Percentiles rank a stretch among this genome's conserved stretches.
Evolutionary conservation across 2,888 invertebrate species (phyloP).

Genomic region (Nephrotoma appendiculata): DNA sequence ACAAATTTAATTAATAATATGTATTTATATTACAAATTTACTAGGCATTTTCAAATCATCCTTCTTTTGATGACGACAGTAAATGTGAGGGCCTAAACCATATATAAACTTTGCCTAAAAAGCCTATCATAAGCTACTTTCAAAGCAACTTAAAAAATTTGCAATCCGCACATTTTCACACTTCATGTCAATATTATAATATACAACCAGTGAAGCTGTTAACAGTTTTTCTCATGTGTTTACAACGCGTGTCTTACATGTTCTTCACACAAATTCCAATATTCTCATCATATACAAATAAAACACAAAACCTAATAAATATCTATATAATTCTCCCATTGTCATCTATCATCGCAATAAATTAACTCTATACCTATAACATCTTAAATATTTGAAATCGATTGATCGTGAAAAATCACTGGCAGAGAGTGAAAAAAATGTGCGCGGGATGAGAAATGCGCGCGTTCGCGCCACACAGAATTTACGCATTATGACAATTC

Average conservation of each 20-base stretch:
- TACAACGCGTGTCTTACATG: neutral
- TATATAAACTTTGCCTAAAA: no score
- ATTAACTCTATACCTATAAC: neutral
- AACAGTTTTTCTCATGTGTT: neutral
- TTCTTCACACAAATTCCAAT: neutral
- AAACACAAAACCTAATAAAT: neutral
- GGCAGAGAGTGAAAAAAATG: neutral
- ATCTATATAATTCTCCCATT: neutral
- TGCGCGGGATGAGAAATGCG: neutral
- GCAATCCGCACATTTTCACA: neutral
- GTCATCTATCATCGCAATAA: neutral
- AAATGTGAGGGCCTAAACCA: no score
- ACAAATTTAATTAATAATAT: no score
- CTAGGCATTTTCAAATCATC: no score
- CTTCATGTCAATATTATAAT: neutral
- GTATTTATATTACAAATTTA: no score
- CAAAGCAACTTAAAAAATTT: neutral
- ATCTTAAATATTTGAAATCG: neutral
- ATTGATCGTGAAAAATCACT: neutral
- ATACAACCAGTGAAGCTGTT: neutral
- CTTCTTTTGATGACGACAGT: no score
- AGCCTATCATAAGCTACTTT: neutral
- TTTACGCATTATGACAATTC: neutral
- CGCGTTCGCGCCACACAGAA: neutral
- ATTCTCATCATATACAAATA: neutral